These are phyloP conservation scores for Drosophila mojavensis DNA, from an alignment of 1,140 invertebrate genomes.

Conservation along the genomic window DNA sequence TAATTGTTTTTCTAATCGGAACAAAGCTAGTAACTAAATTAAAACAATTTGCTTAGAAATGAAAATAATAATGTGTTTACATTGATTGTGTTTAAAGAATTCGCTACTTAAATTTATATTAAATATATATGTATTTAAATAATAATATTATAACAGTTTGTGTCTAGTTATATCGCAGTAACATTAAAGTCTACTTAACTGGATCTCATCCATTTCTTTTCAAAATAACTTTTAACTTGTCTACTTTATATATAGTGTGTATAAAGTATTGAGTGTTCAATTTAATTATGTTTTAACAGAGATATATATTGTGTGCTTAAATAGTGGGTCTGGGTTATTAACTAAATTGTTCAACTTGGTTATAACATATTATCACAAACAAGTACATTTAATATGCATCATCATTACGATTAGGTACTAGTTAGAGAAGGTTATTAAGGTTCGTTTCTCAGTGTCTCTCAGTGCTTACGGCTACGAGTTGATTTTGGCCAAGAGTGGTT, in stretches of 20 bases:
- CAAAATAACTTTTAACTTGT: not conserved
- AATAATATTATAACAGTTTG: not conserved
- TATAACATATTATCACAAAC: slow-evolving; percentile 79
- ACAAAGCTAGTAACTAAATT: slow-evolving; percentile 36
- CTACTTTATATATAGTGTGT: not conserved
- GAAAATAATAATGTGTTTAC: slow-evolving; percentile 9
- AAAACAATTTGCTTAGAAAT: slow-evolving; percentile 9
- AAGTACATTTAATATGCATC: slow-evolving; percentile 75
- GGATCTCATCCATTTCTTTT: not conserved
- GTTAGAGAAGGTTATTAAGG: not conserved
- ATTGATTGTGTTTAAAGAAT: slow-evolving; percentile 40
- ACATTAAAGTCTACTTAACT: not conserved
- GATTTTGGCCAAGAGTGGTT: slow-evolving; percentile 78
- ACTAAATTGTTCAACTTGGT: slow-evolving; percentile 72
- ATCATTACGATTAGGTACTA: slow-evolving; percentile 54
- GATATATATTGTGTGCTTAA: not conserved
- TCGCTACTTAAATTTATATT: slow-evolving; percentile 47
- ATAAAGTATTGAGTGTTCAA: not conserved
- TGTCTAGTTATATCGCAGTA: not conserved
- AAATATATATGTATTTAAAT: slow-evolving; percentile 13
- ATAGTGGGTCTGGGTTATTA: slow-evolving; percentile 7
- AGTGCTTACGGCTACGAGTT: slow-evolving; percentile 69
- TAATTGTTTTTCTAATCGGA: slow-evolving; percentile 31
- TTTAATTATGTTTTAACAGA: not conserved
- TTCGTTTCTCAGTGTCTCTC: slow-evolving; percentile 4